Evolutionary conservation across 2,888 invertebrate genomes (phyloP).

Genomic region (Acrobasis consociella): DNA sequence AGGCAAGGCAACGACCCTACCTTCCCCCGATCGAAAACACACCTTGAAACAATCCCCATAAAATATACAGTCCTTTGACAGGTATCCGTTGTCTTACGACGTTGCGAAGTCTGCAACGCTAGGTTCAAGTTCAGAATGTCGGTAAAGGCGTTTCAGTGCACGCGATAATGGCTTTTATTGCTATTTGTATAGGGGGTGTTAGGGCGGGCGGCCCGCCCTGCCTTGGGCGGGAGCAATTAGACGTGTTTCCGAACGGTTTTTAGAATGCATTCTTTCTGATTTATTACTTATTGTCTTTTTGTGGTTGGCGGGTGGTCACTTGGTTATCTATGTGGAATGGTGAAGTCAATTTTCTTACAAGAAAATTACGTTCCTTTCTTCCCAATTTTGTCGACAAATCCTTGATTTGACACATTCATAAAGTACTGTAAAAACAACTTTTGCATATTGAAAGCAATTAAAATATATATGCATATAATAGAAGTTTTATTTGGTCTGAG

Average conservation of each 20-base stretch:
- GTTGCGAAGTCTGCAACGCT: slow-evolving; percentile 66
- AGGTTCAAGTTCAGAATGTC: slow-evolving; percentile 49
- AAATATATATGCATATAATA: no score
- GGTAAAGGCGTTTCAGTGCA: slow-evolving; percentile 33
- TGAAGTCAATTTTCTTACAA: not conserved
- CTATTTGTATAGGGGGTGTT: slow-evolving; percentile 29
- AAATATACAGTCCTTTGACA: slow-evolving; percentile 50
- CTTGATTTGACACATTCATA: no score
- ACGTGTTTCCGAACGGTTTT: slow-evolving; percentile 58
- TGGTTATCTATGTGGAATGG: not conserved
- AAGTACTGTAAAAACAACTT: no score
- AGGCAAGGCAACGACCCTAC: slow-evolving; percentile 59
- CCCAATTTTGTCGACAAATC: no score
- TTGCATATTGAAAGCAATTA: no score
- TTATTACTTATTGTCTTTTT: slow-evolving; percentile 69
- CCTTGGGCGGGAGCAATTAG: slow-evolving; percentile 76
- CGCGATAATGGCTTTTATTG: slow-evolving; percentile 66
- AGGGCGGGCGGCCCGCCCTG: slow-evolving; percentile 68
- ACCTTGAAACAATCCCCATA: slow-evolving; percentile 19
- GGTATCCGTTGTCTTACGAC: slow-evolving; percentile 63
- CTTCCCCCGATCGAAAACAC: slow-evolving; percentile 28
- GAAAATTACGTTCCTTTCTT: not conserved
- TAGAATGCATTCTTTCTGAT: slow-evolving; percentile 64
- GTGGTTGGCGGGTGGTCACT: slow-evolving; percentile 24
- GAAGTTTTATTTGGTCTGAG: no score